These are phyloP conservation scores for Mycogona germanica DNA, from an alignment of 2,888 invertebrate species.

Conservation along the genomic window DNA sequence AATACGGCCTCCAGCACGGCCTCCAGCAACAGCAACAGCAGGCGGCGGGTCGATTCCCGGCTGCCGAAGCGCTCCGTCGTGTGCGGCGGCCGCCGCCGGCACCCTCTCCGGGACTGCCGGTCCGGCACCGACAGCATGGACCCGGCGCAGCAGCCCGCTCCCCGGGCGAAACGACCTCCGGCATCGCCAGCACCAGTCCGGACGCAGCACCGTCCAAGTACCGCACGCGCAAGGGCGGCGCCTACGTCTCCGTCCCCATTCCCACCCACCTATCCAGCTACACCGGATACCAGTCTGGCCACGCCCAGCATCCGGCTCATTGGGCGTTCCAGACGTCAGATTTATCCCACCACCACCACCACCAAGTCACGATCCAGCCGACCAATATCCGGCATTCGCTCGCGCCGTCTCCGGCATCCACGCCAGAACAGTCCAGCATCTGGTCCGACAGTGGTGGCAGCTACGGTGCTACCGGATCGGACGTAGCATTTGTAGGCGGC, in stretches of 20 bases:
- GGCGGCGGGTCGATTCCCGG: constrained; percentile 13
- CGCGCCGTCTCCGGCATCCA: too few species aligned
- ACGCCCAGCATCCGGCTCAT: too few species aligned
- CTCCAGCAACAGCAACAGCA: not conserved
- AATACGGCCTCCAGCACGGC: not conserved
- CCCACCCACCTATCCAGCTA: constrained; percentile 14
- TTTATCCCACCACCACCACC: too few species aligned
- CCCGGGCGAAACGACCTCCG: too few species aligned
- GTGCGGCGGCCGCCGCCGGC: not conserved
- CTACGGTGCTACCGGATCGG: too few species aligned
- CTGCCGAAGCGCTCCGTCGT: not conserved
- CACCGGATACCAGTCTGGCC: too few species aligned
- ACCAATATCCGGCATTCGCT: too few species aligned
- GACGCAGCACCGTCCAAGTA: not conserved
- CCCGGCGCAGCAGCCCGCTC: not conserved
- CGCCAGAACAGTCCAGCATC: too few species aligned
- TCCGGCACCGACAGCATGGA: not conserved
- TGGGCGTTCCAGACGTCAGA: too few species aligned
- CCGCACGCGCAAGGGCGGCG: constrained; percentile 4
- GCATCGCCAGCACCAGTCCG: not conserved
- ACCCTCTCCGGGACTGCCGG: constrained; percentile 4
- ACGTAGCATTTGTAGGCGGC: too few species aligned
- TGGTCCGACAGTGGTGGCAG: too few species aligned
- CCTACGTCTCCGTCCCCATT: constrained; percentile 18
- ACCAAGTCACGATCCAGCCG: too few species aligned